A percentile compares a stretch with the other conserved stretches of the same genome.
Conservation (phyloP, 2,888 invertebrate species). For the Ochropacha duplaris region DNA sequence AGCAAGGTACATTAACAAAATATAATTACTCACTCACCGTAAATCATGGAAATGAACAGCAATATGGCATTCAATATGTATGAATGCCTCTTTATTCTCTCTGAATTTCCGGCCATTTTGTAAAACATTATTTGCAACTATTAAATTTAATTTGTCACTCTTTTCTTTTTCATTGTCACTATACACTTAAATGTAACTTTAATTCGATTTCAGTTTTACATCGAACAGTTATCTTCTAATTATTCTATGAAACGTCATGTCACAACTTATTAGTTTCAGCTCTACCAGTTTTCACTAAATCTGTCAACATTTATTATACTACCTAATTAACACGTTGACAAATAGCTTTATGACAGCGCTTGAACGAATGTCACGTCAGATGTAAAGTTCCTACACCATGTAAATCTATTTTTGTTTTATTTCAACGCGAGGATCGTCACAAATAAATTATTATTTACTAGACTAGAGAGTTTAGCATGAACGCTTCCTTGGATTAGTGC, state of each 20-base stretch:
- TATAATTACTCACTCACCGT: slow-evolving; percentile 64
- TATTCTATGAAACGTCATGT: slow-evolving; percentile 51
- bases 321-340: slow-evolving; percentile 74
- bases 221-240: slow-evolving; percentile 37
- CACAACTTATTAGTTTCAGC: slow-evolving; percentile 55
- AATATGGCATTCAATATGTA: slow-evolving; percentile 69
- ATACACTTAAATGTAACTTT: slow-evolving; percentile 35
- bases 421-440: slow-evolving; percentile 44
- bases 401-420: slow-evolving; percentile 65
- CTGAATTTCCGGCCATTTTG: slow-evolving; percentile 68
- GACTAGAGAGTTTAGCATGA: slow-evolving; percentile 44
- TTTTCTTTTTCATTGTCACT: slow-evolving; percentile 66
- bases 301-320: slow-evolving; percentile 67
- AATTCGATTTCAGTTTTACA: slow-evolving; percentile 36
- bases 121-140: slow-evolving; percentile 35
- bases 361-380: slow-evolving; percentile 65
- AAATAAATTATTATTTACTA: slow-evolving; percentile 51
- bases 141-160: slow-evolving; percentile 64
- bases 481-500: slow-evolving; percentile 52
- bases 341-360: slow-evolving; percentile 66
- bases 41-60: slow-evolving; percentile 70
- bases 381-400: slow-evolving; percentile 49
- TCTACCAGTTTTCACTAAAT: slow-evolving; percentile 61
- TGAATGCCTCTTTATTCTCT: slow-evolving; percentile 69
- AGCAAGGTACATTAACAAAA: slow-evolving; percentile 31